These are phyloP conservation scores for Clostera curtula DNA, from an alignment of 2,888 invertebrate genomes.

Conservation along the genomic window DNA sequence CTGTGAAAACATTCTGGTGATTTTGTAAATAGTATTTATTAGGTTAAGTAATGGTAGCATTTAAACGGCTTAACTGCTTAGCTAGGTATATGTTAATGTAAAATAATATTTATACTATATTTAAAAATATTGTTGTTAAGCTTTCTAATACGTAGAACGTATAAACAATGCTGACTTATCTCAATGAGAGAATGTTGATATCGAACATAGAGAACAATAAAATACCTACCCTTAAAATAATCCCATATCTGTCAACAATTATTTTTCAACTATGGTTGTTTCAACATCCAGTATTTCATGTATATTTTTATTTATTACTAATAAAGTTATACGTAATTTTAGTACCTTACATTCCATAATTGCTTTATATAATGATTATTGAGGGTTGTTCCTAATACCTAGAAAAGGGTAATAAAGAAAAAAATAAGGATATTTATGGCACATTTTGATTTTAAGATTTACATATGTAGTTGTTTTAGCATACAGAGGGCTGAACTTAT, in stretches of 20 bases:
- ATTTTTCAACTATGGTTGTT: not conserved
- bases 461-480: conserved; percentile 1
- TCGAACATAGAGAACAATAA: too few relatives aligned
- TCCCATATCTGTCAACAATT: not conserved
- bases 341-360: conserved; percentile 43
- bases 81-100: conserved; percentile 67
- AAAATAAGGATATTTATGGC: conserved; percentile 12
- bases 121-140: conserved; percentile 63
- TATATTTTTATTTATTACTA: conserved; percentile 40
- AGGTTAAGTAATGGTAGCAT: conserved; percentile 66
- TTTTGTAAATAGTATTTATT: conserved; percentile 73
- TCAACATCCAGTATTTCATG: conserved; percentile 17
- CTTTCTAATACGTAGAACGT: conserved; percentile 59
- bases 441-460: conserved; percentile 17
- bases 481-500: too few relatives aligned
- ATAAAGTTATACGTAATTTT: too few relatives aligned
- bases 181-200: too few relatives aligned
- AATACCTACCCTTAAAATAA: too few relatives aligned
- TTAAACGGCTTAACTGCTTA: conserved; percentile 66
- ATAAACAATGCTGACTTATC: conserved; percentile 29
- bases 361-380: conserved; percentile 43
- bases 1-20: conserved; percentile 68
- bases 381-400: conserved; percentile 61
- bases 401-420: conserved; percentile 35
- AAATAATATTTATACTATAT: conserved; percentile 72